Evolutionary conservation across 2,888 invertebrate genomes (phyloP).

Genomic region (Watsonalla binaria): DNA sequence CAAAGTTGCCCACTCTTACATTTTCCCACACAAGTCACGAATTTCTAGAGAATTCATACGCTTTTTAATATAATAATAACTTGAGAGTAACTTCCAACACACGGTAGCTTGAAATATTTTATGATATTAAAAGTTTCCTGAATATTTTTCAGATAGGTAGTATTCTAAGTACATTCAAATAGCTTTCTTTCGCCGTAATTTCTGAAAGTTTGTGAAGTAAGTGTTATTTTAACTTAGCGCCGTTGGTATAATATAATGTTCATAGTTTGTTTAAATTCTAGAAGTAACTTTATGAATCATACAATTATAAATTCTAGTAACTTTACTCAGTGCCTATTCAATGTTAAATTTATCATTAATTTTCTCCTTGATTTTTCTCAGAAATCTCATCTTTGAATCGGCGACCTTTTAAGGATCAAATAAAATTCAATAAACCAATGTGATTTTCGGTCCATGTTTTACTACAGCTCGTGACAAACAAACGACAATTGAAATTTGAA

Average conservation of each 20-base stretch:
- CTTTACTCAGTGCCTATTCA: no score
- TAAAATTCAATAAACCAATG: no score
- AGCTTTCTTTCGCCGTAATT: constrained; percentile 38
- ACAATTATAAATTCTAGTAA: no score
- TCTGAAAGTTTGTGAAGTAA: constrained; percentile 28
- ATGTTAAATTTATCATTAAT: no score
- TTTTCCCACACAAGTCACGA: not conserved
- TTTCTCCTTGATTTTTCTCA: no score
- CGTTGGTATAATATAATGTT: constrained; percentile 24
- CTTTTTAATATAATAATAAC: constrained; percentile 1
- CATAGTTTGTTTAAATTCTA: constrained; percentile 5
- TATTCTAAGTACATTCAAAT: constrained; percentile 45
- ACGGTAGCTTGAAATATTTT: constrained; percentile 1
- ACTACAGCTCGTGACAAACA: no score
- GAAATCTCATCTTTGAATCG: no score
- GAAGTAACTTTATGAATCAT: not conserved
- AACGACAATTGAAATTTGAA: no score
- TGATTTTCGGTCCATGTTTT: no score
- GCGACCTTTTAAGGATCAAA: no score
- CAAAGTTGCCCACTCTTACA: not conserved
- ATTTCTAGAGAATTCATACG: constrained; percentile 1
- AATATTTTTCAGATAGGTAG: constrained; percentile 16
- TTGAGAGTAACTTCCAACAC: not conserved
- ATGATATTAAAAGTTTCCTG: constrained; percentile 13
- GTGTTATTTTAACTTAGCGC: constrained; percentile 27